A percentile compares a stretch with the other conserved stretches of the same genome.
Evolutionary conservation across 2,888 invertebrate genomes (phyloP).

Genomic region (Plebejus anna): DNA sequence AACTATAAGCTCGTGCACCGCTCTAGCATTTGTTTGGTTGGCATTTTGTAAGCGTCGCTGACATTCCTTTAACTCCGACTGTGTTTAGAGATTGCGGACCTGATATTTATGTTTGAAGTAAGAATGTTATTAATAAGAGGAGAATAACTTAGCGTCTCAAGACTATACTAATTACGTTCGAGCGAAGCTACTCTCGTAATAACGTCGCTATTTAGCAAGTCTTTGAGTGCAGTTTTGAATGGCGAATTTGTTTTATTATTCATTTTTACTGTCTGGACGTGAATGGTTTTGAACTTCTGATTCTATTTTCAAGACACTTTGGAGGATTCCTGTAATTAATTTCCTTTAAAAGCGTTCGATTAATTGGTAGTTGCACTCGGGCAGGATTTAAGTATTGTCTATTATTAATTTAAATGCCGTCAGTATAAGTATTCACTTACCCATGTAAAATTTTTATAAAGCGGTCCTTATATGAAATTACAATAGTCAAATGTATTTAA

Average conservation of each 20-base stretch:
- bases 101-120: slow-evolving; percentile 42
- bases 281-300: slow-evolving; percentile 26
- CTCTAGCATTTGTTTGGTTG: slow-evolving; percentile 29
- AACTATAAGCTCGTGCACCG: slow-evolving; percentile 8
- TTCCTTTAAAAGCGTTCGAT: not conserved
- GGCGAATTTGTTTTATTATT: slow-evolving; percentile 36
- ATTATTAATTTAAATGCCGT: not conserved
- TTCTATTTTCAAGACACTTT: slow-evolving; percentile 21
- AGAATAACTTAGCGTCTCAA: slow-evolving; percentile 45
- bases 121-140: slow-evolving; percentile 47
- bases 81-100: slow-evolving; percentile 39
- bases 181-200: slow-evolving; percentile 40
- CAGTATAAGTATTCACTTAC: not conserved
- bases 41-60: slow-evolving; percentile 34
- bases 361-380: not conserved
- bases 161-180: slow-evolving; percentile 47
- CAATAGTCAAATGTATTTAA: not conserved
- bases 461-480: too few relatives aligned
- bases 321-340: slow-evolving; percentile 10
- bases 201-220: slow-evolving; percentile 40
- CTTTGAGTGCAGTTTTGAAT: slow-evolving; percentile 39
- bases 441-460: not conserved
- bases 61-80: slow-evolving; percentile 38
- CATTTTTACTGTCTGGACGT: slow-evolving; percentile 38
- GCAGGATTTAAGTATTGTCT: not conserved